These are phyloP conservation scores for Tipula helvola DNA, from an alignment of 2,888 invertebrate genomes.

Conservation along the genomic window DNA sequence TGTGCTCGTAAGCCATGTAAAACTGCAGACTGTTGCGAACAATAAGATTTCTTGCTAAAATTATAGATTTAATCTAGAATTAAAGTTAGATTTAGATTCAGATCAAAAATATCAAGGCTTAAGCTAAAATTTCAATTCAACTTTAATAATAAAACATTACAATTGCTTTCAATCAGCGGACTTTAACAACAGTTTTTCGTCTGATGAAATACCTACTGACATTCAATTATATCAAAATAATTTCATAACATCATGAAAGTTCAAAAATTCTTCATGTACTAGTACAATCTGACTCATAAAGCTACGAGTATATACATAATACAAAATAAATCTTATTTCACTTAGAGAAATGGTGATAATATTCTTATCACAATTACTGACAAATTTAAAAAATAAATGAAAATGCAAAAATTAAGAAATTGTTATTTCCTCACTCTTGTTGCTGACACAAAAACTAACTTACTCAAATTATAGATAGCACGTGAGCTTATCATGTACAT, in stretches of 20 bases:
- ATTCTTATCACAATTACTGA: neutral
- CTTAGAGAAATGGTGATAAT: neutral
- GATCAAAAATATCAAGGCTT: too few relatives aligned
- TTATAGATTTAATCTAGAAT: too few relatives aligned
- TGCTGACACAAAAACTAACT: neutral
- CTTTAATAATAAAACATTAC: neutral
- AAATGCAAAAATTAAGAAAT: too few relatives aligned
- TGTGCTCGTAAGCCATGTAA: too few relatives aligned
- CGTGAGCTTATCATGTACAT: neutral
- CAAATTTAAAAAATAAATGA: neutral
- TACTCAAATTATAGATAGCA: too few relatives aligned
- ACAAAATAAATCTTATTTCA: neutral
- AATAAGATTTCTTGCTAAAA: too few relatives aligned
- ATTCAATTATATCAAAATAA: neutral
- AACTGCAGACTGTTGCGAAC: too few relatives aligned
- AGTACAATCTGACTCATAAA: neutral
- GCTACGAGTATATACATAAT: too few relatives aligned
- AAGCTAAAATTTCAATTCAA: too few relatives aligned
- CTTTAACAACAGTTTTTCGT: neutral
- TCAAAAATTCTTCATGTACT: neutral
- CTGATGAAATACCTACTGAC: neutral
- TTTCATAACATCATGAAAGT: neutral
- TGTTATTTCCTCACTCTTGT: neutral
- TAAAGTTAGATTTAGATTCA: too few relatives aligned
- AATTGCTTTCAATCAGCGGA: too few relatives aligned